Conservation (phyloP, 2,113 vertebrate species). For the Serilophus lunatus region DNA sequence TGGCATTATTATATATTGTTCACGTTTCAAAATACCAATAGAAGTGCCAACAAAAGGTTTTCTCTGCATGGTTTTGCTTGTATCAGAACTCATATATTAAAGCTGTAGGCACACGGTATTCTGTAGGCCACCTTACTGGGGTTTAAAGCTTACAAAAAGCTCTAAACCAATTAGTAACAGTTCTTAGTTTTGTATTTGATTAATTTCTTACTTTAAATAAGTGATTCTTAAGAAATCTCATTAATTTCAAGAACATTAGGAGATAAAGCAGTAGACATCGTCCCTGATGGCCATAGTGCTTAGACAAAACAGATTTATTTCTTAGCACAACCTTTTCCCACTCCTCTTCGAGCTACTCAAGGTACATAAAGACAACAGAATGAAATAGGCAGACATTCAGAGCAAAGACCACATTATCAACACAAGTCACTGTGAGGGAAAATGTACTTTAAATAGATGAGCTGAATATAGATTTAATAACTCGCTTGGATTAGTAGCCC, state of each 20-base stretch:
- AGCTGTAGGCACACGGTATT: not conserved
- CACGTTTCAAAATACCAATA: not conserved
- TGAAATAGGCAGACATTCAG: not conserved
- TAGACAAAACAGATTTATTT: conserved; percentile 38
- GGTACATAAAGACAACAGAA: conserved; percentile 7
- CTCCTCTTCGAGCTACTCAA: not conserved
- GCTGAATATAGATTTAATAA: not conserved
- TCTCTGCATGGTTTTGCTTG: not conserved
- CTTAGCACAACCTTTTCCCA: not conserved
- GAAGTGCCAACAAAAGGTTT: not conserved
- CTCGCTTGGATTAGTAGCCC: not conserved
- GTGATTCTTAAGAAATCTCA: conserved; percentile 11
- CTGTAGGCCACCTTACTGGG: not conserved
- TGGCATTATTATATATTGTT: not conserved
- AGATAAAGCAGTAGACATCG: not conserved
- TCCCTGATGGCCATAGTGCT: not conserved
- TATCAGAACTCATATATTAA: not conserved
- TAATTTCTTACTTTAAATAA: conserved; percentile 39
- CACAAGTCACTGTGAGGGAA: not conserved
- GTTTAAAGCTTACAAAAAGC: not conserved
- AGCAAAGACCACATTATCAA: not conserved
- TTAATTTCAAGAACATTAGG: conserved; percentile 15
- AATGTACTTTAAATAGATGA: not conserved
- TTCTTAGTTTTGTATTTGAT: not conserved
- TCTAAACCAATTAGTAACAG: not conserved